A percentile compares a stretch with the other conserved stretches of the same genome.
Evolutionary conservation across 2,888 invertebrate genomes (phyloP).

Genomic region (Andrena fulva): DNA sequence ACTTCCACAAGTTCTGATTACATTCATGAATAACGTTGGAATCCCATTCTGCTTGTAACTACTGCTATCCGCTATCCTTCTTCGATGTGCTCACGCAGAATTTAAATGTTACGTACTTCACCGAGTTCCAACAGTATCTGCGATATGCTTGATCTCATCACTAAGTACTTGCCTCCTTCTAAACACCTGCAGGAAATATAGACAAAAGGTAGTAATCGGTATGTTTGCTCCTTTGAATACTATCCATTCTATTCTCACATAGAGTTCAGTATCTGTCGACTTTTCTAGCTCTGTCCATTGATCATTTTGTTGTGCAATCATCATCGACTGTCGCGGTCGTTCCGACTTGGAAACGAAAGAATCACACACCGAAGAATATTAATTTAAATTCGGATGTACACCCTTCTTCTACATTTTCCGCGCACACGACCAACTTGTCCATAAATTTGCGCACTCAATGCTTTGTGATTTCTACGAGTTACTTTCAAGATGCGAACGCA

Average conservation of each 20-base stretch:
- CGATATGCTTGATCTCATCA: not conserved
- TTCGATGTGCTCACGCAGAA: not conserved
- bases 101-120: not conserved
- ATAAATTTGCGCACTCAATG: not conserved
- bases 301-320: not conserved
- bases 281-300: not conserved
- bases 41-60: too few species aligned
- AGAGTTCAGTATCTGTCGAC: not conserved
- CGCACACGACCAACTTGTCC: not conserved
- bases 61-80: too few species aligned
- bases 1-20: too few species aligned
- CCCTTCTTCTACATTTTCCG: not conserved
- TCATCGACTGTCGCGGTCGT: not conserved
- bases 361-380: not conserved
- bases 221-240: not conserved
- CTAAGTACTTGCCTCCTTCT: not conserved
- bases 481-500: not conserved
- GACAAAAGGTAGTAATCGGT: not conserved
- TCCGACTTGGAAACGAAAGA: not conserved
- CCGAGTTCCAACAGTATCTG: not conserved
- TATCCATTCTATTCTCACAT: not conserved
- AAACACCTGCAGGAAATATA: not conserved
- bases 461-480: conserved; percentile 2
- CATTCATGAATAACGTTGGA: too few species aligned
- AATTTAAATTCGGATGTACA: not conserved